phyloP scores from a whole-genome alignment of 2,888 invertebrate genomes.

The Crematogaster levior region DNA sequence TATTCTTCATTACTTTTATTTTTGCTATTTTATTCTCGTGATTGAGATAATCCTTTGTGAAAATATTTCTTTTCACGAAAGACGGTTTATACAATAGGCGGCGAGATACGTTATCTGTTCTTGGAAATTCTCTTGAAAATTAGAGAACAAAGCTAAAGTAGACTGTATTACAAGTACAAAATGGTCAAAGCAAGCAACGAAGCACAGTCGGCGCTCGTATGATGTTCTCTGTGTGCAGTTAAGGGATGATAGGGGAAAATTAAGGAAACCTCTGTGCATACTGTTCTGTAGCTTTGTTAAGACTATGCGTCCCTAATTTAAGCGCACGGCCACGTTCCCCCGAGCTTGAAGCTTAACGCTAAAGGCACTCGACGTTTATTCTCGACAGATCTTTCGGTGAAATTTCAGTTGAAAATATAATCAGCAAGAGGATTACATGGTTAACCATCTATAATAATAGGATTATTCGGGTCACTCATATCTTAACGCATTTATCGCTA shows the following conservation, averaged over 20 bases:
- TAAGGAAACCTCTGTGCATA: constrained; percentile 41
- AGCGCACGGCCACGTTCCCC: constrained; percentile 46
- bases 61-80: constrained; percentile 11
- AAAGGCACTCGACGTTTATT: constrained; percentile 30
- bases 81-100: background rate
- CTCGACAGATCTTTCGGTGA: constrained; percentile 19
- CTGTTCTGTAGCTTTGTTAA: constrained; percentile 42
- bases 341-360: constrained; percentile 42
- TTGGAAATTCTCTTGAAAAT: constrained; percentile 12
- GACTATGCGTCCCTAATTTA: constrained; percentile 58
- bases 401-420: constrained; percentile 50
- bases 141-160: constrained; percentile 28
- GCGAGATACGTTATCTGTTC: background rate
- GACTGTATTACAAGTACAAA: constrained; percentile 36
- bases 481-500: constrained; percentile 8
- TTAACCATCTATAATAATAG: constrained; percentile 42
- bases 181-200: constrained; percentile 38
- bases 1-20: background rate
- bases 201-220: constrained; percentile 32
- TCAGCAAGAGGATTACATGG: constrained; percentile 28
- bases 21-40: background rate
- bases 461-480: constrained; percentile 10
- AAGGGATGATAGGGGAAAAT: constrained; percentile 46
- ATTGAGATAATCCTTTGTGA: background rate
- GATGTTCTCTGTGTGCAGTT: constrained; percentile 38